Evolutionary conservation across 2,113 vertebrate species (phyloP).

Genomic region (Poeciliopsis occidentalis): DNA sequence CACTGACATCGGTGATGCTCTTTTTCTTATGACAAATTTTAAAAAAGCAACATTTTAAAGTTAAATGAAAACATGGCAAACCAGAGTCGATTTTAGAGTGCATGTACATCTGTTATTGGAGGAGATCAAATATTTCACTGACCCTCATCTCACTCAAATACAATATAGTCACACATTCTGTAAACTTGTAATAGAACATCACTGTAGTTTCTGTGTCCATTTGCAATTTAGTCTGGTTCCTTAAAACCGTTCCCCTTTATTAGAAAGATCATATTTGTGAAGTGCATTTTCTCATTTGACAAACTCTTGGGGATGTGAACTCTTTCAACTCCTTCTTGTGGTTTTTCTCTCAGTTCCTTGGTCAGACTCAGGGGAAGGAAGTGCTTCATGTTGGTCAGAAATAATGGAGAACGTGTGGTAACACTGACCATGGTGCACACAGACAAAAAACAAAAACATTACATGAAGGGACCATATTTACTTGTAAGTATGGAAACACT

Average conservation of each 20-base stretch:
- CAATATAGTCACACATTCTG: neutral
- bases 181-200: neutral
- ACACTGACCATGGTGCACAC: conserved; percentile 24
- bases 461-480: conserved; percentile 35
- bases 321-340: conserved; percentile 28
- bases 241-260: neutral
- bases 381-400: conserved; percentile 23
- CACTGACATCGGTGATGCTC: neutral
- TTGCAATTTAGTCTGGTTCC: neutral
- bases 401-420: conserved; percentile 38
- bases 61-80: neutral
- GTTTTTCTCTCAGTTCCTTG: conserved; percentile 39
- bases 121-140: neutral
- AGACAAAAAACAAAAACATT: conserved; percentile 24
- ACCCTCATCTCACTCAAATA: neutral
- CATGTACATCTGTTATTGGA: neutral
- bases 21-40: no score
- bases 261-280: neutral
- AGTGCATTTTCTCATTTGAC: conserved; percentile 11
- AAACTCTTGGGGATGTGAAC: conserved; percentile 2
- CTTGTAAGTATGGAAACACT: conserved; percentile 55
- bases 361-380: conserved; percentile 31
- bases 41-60: no score
- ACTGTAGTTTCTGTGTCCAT: neutral
- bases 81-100: neutral